Evolutionary conservation across 2,888 invertebrate genomes (phyloP).

Genomic region (Drosophila engyochracea): DNA sequence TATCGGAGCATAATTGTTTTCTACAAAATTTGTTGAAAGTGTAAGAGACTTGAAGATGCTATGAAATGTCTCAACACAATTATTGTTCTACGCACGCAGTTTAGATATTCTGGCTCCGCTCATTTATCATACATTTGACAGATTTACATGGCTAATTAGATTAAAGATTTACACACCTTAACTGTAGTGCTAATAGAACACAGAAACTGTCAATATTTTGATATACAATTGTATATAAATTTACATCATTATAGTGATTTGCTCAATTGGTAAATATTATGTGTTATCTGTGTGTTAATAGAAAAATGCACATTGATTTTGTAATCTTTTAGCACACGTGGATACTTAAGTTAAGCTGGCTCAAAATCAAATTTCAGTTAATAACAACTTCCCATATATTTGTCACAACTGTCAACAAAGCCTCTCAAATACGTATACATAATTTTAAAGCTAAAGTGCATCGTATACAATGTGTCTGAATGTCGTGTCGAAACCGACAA

Average conservation of each 20-base stretch:
- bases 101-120: background rate
- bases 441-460: background rate
- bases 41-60: background rate
- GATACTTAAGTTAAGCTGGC: background rate
- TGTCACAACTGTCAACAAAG: background rate
- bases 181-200: background rate
- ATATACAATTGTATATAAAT: background rate
- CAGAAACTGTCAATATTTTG: constrained; percentile 4
- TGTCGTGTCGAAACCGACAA: background rate
- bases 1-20: constrained; percentile 1
- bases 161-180: constrained; percentile 4
- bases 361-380: constrained; percentile 5
- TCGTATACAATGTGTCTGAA: background rate
- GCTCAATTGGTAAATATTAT: constrained; percentile 42
- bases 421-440: background rate
- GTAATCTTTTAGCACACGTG: background rate
- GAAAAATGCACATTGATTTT: constrained; percentile 2
- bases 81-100: background rate
- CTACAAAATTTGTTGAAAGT: background rate
- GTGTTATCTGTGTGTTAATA: constrained; percentile 11
- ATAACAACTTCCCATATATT: background rate
- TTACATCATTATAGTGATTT: background rate
- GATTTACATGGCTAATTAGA: background rate
- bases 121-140: background rate
- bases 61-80: background rate